A percentile compares a stretch with the other conserved stretches of the same genome.
These are phyloP conservation scores for Syrphus vitripennis DNA, from an alignment of 2,888 invertebrate species.

Conservation along the genomic window DNA sequence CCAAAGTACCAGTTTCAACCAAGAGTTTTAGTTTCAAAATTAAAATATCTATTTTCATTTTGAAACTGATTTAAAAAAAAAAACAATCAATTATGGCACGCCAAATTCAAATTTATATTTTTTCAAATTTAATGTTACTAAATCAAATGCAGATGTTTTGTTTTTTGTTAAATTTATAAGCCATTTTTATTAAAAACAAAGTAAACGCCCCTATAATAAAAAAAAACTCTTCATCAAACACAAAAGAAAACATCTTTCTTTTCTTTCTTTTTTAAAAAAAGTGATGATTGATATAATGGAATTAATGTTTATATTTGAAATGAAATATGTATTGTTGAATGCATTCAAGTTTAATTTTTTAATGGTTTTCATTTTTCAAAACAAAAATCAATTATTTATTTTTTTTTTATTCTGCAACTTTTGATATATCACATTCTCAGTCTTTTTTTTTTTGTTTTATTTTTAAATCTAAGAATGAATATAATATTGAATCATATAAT, in stretches of 20 bases:
- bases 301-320: not conserved
- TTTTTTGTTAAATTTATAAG: not conserved
- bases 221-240: not conserved
- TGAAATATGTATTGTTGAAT: not conserved
- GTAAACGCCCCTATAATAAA: not conserved
- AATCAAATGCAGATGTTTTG: not conserved
- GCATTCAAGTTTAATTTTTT: not conserved
- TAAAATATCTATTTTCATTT: too few species aligned
- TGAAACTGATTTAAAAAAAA: too few species aligned
- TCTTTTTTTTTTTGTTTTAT: not conserved
- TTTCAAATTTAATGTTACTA: not conserved
- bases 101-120: too few species aligned
- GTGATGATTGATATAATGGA: not conserved
- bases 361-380: not conserved
- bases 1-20: too few species aligned
- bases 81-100: too few species aligned
- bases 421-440: not conserved
- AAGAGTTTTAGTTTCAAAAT: too few species aligned
- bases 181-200: not conserved
- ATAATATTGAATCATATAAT: not conserved
- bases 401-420: not conserved
- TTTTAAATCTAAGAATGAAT: not conserved
- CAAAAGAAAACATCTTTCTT: not conserved
- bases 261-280: not conserved
- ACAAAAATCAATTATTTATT: not conserved